Evolutionary conservation across 2,888 invertebrate genomes (phyloP).

Genomic region (Amblyjoppa proteus): DNA sequence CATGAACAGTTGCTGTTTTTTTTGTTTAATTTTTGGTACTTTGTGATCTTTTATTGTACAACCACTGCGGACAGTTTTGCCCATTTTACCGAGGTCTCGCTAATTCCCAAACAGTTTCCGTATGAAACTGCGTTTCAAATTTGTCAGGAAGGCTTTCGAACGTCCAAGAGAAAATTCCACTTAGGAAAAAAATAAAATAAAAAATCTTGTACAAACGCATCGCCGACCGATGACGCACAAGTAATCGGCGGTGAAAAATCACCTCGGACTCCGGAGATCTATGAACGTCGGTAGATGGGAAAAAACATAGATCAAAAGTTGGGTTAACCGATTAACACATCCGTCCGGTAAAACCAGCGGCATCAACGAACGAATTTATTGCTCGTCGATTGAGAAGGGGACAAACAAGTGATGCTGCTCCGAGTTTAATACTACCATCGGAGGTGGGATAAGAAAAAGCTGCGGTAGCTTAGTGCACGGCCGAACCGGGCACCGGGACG

Average conservation of each 20-base stretch:
- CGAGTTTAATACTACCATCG: background rate
- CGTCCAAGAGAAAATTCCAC: background rate
- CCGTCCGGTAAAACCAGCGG: conserved; percentile 35
- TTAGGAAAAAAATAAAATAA: background rate
- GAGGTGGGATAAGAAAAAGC: conserved; percentile 30
- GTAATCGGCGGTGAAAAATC: background rate
- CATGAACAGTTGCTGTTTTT: too few relatives aligned
- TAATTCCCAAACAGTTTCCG: too few relatives aligned
- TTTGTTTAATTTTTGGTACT: too few relatives aligned
- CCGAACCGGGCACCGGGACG: conserved; percentile 6
- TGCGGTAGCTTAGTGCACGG: conserved; percentile 12
- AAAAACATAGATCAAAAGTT: conserved; percentile 6
- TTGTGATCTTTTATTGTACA: too few relatives aligned
- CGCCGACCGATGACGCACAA: background rate
- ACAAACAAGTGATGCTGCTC: conserved; percentile 36
- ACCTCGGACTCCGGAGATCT: background rate
- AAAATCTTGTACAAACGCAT: background rate
- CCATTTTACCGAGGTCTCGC: too few relatives aligned
- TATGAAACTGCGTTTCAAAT: background rate
- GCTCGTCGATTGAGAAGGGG: conserved; percentile 11
- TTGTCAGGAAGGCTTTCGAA: background rate
- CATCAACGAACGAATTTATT: conserved; percentile 12
- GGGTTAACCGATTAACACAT: conserved; percentile 29
- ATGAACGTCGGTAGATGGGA: background rate
- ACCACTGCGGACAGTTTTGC: too few relatives aligned